Conservation (phyloP, 1,140 invertebrate genomes). For the Hycleus phaleratus region DNA sequence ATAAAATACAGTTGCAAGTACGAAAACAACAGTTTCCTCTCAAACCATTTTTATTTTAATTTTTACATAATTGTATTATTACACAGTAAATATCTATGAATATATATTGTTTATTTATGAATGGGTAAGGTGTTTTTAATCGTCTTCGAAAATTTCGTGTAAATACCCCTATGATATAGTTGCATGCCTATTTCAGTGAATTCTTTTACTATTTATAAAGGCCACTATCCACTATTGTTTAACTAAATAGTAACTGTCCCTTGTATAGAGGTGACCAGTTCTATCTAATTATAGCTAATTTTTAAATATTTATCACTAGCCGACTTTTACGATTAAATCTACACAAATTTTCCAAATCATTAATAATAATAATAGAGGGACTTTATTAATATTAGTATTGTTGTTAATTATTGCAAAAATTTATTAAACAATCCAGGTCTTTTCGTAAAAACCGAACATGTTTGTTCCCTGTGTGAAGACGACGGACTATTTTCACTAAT, state of each 20-base stretch:
- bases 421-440: constrained; percentile 4
- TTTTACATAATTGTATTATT: not conserved
- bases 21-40: not conserved
- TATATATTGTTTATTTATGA: constrained; percentile 17
- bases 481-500: constrained; percentile 8
- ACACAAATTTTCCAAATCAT: not conserved
- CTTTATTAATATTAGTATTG: not conserved
- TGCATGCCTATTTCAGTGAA: not conserved
- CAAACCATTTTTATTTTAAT: constrained; percentile 10
- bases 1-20: too few species aligned
- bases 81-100: constrained; percentile 8
- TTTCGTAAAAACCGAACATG: too few species aligned
- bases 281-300: constrained; percentile 27
- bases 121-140: not conserved
- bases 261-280: constrained; percentile 29
- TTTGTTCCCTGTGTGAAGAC: constrained; percentile 15
- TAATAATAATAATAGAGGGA: not conserved
- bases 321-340: not conserved
- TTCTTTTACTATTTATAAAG: constrained; percentile 13
- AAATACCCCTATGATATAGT: constrained; percentile 10
- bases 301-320: constrained; percentile 25
- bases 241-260: constrained; percentile 21
- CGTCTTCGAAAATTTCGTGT: not conserved
- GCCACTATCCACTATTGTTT: constrained; percentile 27
- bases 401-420: not conserved